phyloP scores from a whole-genome alignment of 1,140 invertebrate species.

The Dufourea novaeangliae region DNA sequence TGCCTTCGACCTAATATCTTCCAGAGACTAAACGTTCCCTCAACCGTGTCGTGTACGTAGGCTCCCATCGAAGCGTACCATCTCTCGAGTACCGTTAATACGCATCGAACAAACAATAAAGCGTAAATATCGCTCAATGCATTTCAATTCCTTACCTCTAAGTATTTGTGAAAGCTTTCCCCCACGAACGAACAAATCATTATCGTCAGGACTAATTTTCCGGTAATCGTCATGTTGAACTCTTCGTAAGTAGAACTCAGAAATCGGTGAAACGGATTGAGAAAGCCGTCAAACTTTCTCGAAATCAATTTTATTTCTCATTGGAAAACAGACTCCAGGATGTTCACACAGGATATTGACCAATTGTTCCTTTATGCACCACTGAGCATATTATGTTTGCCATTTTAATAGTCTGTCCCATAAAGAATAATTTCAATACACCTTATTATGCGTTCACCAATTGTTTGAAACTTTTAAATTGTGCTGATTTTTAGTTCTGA shows the following conservation, averaged over 20 bases:
- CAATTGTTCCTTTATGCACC: constrained; percentile 20
- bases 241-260: neutral
- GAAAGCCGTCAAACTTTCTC: constrained; percentile 4
- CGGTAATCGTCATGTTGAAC: constrained; percentile 4
- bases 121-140: neutral
- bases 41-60: constrained; percentile 45
- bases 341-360: constrained; percentile 29
- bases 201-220: constrained; percentile 20
- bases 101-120: neutral
- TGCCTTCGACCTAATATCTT: constrained; percentile 31
- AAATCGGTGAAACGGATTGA: constrained; percentile 9
- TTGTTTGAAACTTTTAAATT: neutral
- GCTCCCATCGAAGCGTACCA: constrained; percentile 65
- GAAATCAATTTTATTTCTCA: constrained; percentile 43
- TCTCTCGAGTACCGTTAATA: constrained; percentile 62
- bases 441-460: too few species aligned
- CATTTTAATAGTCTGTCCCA: constrained; percentile 9
- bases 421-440: too few species aligned
- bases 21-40: constrained; percentile 49
- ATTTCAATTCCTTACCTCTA: constrained; percentile 67
- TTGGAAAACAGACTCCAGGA: constrained; percentile 10
- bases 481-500: neutral
- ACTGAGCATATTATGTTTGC: constrained; percentile 14
- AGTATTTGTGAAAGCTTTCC: constrained; percentile 58
- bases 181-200: constrained; percentile 34